Conservation (phyloP, 1,140 invertebrate species). For the Microvelia longipes region DNA sequence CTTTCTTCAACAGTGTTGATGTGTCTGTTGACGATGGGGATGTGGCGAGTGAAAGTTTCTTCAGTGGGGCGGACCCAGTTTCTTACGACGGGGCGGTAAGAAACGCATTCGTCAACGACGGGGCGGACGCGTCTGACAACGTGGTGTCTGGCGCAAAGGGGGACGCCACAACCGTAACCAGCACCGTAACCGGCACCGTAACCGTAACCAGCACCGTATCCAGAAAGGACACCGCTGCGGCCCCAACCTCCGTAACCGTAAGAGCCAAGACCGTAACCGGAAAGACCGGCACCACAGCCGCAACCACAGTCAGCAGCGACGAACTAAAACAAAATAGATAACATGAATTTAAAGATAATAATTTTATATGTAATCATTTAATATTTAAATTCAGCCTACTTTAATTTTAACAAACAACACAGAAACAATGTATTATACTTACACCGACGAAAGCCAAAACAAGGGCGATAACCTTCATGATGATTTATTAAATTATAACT, state of each 20-base stretch:
- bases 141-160: background rate
- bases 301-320: background rate
- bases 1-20: conserved; percentile 5
- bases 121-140: conserved; percentile 1
- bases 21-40: conserved; percentile 9
- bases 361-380: too few species aligned
- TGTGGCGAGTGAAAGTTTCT: background rate
- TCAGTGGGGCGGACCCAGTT: background rate
- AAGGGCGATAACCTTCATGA: too few species aligned
- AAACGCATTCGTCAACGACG: conserved; percentile 13
- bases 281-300: background rate
- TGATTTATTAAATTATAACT: too few species aligned
- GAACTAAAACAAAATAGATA: too few species aligned
- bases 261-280: background rate
- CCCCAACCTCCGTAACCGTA: too few species aligned
- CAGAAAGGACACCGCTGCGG: background rate
- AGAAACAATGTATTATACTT: too few species aligned
- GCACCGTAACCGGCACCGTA: background rate
- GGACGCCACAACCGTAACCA: background rate
- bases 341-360: too few species aligned
- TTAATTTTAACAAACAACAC: too few species aligned
- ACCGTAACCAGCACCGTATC: too few species aligned
- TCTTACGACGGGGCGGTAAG: background rate
- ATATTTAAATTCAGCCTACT: too few species aligned
- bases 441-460: too few species aligned